These are phyloP conservation scores for Cyclophora punctaria DNA, from an alignment of 2,888 invertebrate species.

Conservation along the genomic window DNA sequence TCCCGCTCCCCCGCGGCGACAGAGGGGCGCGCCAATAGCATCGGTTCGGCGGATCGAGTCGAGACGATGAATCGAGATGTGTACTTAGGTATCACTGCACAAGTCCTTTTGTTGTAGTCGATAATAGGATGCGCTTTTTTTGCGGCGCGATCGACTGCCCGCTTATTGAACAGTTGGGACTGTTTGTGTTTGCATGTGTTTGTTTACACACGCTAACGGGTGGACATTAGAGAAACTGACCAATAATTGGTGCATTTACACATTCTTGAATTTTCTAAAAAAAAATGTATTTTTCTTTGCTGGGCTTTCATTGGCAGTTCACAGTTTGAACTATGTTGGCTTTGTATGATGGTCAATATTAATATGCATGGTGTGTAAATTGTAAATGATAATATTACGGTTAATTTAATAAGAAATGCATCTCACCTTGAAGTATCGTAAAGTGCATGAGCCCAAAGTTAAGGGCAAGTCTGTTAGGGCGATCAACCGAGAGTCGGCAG, in stretches of 20 bases:
- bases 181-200: too few species aligned
- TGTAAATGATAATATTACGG: too few species aligned
- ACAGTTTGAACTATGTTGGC: too few species aligned
- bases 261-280: too few species aligned
- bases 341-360: too few species aligned
- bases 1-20: constrained; percentile 64
- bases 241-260: too few species aligned
- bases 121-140: constrained; percentile 75
- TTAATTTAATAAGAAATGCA: constrained; percentile 12
- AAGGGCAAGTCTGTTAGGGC: constrained; percentile 62
- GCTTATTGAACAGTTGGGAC: constrained; percentile 34
- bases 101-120: constrained; percentile 74
- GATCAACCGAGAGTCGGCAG: constrained; percentile 35
- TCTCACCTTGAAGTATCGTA: constrained; percentile 52
- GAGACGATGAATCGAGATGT: constrained; percentile 76
- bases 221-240: too few species aligned
- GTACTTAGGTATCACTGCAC: constrained; percentile 75
- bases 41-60: constrained; percentile 71
- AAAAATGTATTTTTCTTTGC: too few species aligned
- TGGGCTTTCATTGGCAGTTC: too few species aligned
- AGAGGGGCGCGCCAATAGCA: constrained; percentile 74
- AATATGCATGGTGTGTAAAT: too few species aligned
- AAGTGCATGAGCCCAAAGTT: constrained; percentile 39
- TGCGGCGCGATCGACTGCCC: constrained; percentile 57
- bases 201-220: neutral